Conservation (phyloP, 2,888 invertebrate species). For the Dromius quadrimaculatus region DNA sequence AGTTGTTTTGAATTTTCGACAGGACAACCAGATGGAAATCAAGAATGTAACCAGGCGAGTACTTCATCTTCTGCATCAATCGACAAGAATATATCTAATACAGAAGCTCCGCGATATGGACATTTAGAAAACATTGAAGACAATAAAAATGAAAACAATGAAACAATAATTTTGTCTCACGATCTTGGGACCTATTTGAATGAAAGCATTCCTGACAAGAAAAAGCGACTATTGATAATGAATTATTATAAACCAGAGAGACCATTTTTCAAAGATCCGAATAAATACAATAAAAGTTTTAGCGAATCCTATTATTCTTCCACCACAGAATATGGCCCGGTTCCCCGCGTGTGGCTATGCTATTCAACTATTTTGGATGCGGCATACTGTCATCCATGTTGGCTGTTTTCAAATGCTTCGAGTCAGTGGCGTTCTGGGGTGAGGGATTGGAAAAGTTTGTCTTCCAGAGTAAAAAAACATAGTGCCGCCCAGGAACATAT, state of each 20-base stretch:
- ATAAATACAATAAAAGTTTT: neutral
- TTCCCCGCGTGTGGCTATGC: constrained; percentile 41
- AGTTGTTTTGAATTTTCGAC: no score
- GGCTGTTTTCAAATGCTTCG: constrained; percentile 47
- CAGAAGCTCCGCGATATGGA: no score
- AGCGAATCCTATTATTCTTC: neutral
- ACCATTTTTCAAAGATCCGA: neutral
- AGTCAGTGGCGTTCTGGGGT: constrained; percentile 16
- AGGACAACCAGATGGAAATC: no score
- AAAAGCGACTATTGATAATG: no score
- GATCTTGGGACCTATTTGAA: no score
- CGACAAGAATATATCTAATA: no score
- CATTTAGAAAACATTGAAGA: no score
- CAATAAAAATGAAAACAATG: no score
- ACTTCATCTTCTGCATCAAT: no score
- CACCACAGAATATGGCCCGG: neutral
- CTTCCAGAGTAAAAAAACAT: constrained; percentile 44
- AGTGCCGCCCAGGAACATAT: neutral
- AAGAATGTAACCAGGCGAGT: no score
- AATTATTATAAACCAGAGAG: neutral
- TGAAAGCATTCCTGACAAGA: no score
- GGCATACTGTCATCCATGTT: constrained; percentile 53
- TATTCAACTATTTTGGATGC: constrained; percentile 52
- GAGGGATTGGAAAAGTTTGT: constrained; percentile 45
- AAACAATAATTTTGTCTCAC: no score